Conservation (phyloP, 2,888 invertebrate species). For the Noctua janthe region DNA sequence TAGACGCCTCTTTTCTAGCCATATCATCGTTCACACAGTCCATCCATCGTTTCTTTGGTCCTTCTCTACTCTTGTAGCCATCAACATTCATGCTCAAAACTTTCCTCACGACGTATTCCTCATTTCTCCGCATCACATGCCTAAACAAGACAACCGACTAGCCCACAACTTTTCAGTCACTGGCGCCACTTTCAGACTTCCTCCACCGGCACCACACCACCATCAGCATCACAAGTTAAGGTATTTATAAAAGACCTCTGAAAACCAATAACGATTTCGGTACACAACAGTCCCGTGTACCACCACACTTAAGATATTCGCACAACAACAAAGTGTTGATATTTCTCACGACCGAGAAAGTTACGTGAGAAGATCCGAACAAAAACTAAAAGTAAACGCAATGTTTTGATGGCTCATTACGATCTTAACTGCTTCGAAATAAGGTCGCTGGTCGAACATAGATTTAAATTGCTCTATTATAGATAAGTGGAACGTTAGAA, state of each 20-base stretch:
- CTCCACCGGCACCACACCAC: too few species aligned
- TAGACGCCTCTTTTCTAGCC: too few species aligned
- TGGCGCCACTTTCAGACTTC: too few species aligned
- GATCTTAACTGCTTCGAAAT: conserved; percentile 46
- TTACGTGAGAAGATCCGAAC: conserved; percentile 76
- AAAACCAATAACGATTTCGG: neutral
- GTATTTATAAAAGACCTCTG: neutral
- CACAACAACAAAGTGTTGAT: conserved; percentile 64
- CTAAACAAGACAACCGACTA: too few species aligned
- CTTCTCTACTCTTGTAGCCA: too few species aligned
- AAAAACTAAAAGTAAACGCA: conserved; percentile 55
- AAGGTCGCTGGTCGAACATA: conserved; percentile 40
- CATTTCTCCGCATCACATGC: too few species aligned
- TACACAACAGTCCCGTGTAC: conserved; percentile 13
- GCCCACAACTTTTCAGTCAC: too few species aligned
- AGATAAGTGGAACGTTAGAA: conserved; percentile 55
- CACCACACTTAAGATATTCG: conserved; percentile 54
- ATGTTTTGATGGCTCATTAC: conserved; percentile 47
- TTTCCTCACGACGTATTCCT: too few species aligned
- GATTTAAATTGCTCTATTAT: conserved; percentile 64
- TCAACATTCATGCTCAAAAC: too few species aligned
- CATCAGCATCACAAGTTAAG: too few species aligned
- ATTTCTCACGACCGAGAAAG: conserved; percentile 81
- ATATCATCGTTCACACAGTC: too few species aligned
- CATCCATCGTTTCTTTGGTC: too few species aligned